Percentiles rank a stretch among this genome's conserved stretches.
Conservation (phyloP, 2,797 vertebrate genomes). For the Picus viridis region DNA sequence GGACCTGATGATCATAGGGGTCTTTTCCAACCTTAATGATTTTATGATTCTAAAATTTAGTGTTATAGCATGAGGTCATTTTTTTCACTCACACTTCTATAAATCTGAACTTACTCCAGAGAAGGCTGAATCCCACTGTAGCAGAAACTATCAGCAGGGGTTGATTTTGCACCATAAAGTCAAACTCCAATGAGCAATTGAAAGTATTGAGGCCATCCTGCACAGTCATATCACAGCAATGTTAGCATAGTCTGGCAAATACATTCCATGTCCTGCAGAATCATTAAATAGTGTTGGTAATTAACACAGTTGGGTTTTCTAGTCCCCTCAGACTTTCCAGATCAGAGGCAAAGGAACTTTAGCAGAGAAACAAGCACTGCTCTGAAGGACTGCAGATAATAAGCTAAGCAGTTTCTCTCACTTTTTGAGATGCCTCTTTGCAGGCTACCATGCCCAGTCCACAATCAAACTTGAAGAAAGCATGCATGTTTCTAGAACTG, state of each 20-base stretch:
- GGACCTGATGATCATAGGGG: too few relatives aligned
- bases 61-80: neutral
- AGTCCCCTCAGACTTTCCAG: neutral
- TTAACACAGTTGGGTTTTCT: neutral
- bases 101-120: neutral
- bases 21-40: too few relatives aligned
- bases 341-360: neutral
- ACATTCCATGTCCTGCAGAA: neutral
- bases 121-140: neutral
- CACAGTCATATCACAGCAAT: neutral
- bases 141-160: neutral
- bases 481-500: constrained; percentile 50
- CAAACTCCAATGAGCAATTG: neutral
- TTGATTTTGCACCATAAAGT: neutral
- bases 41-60: neutral
- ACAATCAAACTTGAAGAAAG: neutral
- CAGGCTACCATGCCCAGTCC: neutral
- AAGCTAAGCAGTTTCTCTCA: neutral
- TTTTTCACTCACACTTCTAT: neutral
- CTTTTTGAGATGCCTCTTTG: neutral
- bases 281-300: neutral
- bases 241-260: neutral
- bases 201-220: neutral
- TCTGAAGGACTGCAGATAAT: neutral
- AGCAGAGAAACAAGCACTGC: neutral